phyloP scores from a whole-genome alignment of 1,140 invertebrate species.

The Trichogramma pretiosum region DNA sequence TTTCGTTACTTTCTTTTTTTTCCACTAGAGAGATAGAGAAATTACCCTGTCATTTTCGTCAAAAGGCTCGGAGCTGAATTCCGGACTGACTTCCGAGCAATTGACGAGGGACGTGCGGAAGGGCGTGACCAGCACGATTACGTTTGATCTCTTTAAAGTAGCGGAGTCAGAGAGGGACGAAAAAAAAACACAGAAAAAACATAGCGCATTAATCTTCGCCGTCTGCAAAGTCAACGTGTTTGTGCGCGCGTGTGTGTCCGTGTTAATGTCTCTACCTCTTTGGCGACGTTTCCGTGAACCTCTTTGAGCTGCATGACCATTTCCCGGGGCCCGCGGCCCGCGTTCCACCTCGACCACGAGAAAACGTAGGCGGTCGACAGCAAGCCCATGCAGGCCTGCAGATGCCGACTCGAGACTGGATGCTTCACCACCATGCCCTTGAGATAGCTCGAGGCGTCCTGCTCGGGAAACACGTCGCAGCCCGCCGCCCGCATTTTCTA shows the following conservation, averaged over 20 bases:
- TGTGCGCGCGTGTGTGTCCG: no score
- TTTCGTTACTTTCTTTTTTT: background rate
- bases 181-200: no score
- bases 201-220: no score
- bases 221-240: no score
- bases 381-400: conserved; percentile 76
- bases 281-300: conserved; percentile 46
- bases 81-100: conserved; percentile 61
- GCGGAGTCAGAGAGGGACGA: no score
- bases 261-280: conserved; percentile 23
- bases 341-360: conserved; percentile 84
- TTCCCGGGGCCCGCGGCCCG: conserved; percentile 48
- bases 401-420: conserved; percentile 64
- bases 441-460: conserved; percentile 75
- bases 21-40: conserved; percentile 1
- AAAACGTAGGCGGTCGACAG: conserved; percentile 69
- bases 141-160: conserved; percentile 45
- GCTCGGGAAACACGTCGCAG: conserved; percentile 83
- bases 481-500: conserved; percentile 64
- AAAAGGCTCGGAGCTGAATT: conserved; percentile 51
- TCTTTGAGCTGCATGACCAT: conserved; percentile 68
- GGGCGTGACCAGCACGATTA: conserved; percentile 55
- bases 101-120: conserved; percentile 53
- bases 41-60: conserved; percentile 45
- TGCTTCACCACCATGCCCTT: conserved; percentile 67